Base-by-base conservation (phyloP, 2,797 vertebrate species). In the Anolis apletophallus region DNA sequence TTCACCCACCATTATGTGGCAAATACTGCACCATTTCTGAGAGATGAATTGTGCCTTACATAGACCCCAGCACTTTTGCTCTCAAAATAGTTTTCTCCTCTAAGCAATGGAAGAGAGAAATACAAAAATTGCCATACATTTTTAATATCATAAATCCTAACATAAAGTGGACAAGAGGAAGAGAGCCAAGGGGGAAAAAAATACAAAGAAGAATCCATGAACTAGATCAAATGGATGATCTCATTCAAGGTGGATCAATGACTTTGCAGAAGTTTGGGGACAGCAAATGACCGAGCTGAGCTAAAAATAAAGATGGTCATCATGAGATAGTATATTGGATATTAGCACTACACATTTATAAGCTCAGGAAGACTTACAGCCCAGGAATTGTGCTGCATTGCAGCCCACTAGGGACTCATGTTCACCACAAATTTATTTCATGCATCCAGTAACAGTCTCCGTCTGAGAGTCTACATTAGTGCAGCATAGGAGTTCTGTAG, bases 71-170 rank as follows among this genome's bases (percentile, higher is more conserved):
- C 19, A 34, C 1, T 67, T 29, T 73, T 40, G 1, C 71, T 13
- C 36, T 81, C 79, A 74, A 57, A 73, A 40, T 21, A 32, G 46
- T 81, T 40, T 34, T 19, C 32, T 61, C 36, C 13, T 68, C 23
- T 14, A 77, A 29, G 23, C 29, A 78, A 36, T 16, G 40, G 32
- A 77, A 68, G 34, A 69, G 19, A 72, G 64, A 87, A 77, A 68
- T 40, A 34, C 55, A 61, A 87, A 83, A 79, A 17, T 17, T 72
- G 55, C 36, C 54, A 87, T 87, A 19, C 46, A 79, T 83, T 83
- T 83, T 78, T 83, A 87, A 87, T 87, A 78, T 61, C 52, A 34
- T 73, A 83, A 64, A 61, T 40, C 69, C 79, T 32, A 81, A 50
- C 55, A 79, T 40, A 46, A 11, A 72, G 32, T 79, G 81, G 81